Evolutionary conservation across 2,888 invertebrate genomes (phyloP).

Genomic region (Drosophila kuntzei): DNA sequence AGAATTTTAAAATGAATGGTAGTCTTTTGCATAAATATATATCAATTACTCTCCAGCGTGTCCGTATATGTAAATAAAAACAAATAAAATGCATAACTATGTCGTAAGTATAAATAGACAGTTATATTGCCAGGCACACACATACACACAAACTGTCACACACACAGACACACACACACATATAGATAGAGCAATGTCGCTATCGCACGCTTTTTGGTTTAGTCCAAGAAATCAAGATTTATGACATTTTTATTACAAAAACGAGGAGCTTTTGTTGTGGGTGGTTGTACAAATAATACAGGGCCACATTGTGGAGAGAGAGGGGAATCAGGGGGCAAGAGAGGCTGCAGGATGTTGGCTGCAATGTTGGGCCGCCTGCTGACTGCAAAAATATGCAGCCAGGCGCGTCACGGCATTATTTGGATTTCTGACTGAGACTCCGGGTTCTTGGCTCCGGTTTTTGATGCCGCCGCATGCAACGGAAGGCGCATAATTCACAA

Average conservation of each 20-base stretch:
- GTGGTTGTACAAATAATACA: constrained; percentile 54
- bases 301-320: constrained; percentile 18
- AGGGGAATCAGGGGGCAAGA: neutral
- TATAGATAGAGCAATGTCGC: constrained; percentile 33
- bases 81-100: constrained; percentile 71
- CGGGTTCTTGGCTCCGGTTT: constrained; percentile 42
- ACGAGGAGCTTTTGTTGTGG: constrained; percentile 66
- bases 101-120: constrained; percentile 68
- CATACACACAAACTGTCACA: constrained; percentile 11
- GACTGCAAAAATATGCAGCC: constrained; percentile 75
- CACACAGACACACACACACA: neutral
- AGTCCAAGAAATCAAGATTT: constrained; percentile 80
- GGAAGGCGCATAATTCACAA: constrained; percentile 78
- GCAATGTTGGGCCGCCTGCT: constrained; percentile 44
- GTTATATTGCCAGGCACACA: constrained; percentile 63
- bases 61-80: constrained; percentile 72
- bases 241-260: constrained; percentile 81
- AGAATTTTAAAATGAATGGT: too few relatives aligned
- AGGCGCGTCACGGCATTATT: constrained; percentile 72
- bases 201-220: constrained; percentile 74
- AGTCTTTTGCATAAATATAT: constrained; percentile 12
- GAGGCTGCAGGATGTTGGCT: constrained; percentile 12
- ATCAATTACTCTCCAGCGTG: constrained; percentile 53
- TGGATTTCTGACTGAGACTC: constrained; percentile 46
- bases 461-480: constrained; percentile 74